Base-by-base conservation (phyloP, 64 coral and sea anemone species). In the Dendrophyllia cribrosa region DNA sequence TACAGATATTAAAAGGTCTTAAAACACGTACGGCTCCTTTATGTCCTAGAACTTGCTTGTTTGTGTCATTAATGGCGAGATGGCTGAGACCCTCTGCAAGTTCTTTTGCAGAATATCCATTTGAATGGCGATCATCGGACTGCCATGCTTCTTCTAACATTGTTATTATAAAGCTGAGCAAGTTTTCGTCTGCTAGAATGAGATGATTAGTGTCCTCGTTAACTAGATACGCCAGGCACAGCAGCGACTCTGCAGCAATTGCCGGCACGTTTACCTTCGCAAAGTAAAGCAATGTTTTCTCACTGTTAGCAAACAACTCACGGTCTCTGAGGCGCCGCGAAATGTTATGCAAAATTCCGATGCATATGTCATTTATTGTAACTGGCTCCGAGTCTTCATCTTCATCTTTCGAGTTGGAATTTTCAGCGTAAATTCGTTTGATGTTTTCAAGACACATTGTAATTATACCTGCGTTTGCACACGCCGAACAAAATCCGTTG, bases 1-100 rank as follows among this genome's bases (percentile, higher is more conserved):
- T 26, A 78, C 84, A 0, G 79, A 48, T 3, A 82, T 82, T 71
- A 95, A 74, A 25, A 0, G 79, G 24, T 3, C 74, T 82, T 71
- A 95, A 74, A 25, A 95, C 88, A 69, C 25, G 61, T 19, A 95
- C 59, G 43, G 62, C 93, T 61, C 72, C 93, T 11, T 89, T 85
- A 0, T 70, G 12, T 6, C 79, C 88, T 51, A 95, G 80, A 78
- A 59, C 78, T 72, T 22, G 62, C 9, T 95, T 95, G 50, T 95
- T 95, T 43, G 70, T 44, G 75, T 94, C 81, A 67, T 62, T 63
- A 46, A 78, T 58, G 34, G 66, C 44, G 1, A 82, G 52, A 23
- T 73, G 51, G 52, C 75, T 43, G 3, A 83, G 46, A 12, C 92
- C 88, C 70, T 89, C 59, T 26, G 87, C 80, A 67, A 84, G 80